phyloP scores from a whole-genome alignment of 2,797 vertebrate species.

The Oryzias sinensis region DNA sequence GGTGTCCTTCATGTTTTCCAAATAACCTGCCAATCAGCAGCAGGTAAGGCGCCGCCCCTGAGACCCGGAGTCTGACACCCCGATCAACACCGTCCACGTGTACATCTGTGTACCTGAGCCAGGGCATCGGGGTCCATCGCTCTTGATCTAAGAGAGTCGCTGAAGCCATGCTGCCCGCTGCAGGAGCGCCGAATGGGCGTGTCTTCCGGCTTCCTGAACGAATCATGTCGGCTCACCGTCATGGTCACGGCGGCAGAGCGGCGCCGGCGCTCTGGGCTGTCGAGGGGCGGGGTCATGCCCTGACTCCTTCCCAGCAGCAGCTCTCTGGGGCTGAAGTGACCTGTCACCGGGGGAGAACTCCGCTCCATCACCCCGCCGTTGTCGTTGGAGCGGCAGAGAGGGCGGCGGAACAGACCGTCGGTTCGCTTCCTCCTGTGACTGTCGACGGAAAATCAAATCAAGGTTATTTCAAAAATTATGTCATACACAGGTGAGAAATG shows the following conservation, averaged over 20 bases:
- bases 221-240: constrained; percentile 92
- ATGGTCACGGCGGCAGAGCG: constrained; percentile 85
- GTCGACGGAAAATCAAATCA: constrained; percentile 13
- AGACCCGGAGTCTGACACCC: too few relatives aligned
- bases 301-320: constrained; percentile 85
- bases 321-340: constrained; percentile 89
- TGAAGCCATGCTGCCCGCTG: constrained; percentile 89
- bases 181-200: constrained; percentile 92
- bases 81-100: too few relatives aligned
- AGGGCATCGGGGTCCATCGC: constrained; percentile 88
- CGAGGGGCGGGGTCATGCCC: constrained; percentile 78
- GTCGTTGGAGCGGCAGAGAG: constrained; percentile 87
- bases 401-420: constrained; percentile 82
- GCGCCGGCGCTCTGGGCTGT: constrained; percentile 90
- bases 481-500: too few relatives aligned
- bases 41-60: too few relatives aligned
- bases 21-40: too few relatives aligned
- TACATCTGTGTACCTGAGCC: constrained; percentile 82
- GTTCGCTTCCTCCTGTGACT: constrained; percentile 92
- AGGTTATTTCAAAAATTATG: neutral
- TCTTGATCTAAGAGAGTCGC: constrained; percentile 83
- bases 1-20: too few relatives aligned
- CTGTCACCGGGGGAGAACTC: constrained; percentile 83
- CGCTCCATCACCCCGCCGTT: constrained; percentile 82
- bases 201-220: constrained; percentile 88